Conservation (phyloP, 2,113 vertebrate genomes). For the Blennius ocellaris region DNA sequence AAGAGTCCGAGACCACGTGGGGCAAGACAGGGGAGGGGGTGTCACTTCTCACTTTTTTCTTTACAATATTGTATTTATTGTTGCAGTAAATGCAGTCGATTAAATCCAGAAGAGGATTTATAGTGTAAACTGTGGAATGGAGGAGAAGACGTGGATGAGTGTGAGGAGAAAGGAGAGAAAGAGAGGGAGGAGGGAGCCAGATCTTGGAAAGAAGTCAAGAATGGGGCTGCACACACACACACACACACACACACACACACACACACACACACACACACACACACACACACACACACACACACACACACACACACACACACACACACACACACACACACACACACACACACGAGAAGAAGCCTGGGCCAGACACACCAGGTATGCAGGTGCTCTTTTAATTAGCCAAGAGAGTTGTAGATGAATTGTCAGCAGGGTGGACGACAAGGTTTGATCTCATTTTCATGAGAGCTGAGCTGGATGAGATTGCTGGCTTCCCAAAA, state of each 20-base stretch:
- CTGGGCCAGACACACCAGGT: constrained; percentile 28
- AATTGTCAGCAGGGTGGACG: constrained; percentile 72
- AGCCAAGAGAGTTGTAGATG: constrained; percentile 65
- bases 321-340: constrained; percentile 3
- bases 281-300: constrained; percentile 44
- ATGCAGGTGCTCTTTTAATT: constrained; percentile 84
- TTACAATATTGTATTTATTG: constrained; percentile 6
- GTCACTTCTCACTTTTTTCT: background rate
- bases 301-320: constrained; percentile 2
- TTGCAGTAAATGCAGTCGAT: constrained; percentile 17
- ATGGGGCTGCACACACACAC: constrained; percentile 45
- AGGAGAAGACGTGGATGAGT: constrained; percentile 19
- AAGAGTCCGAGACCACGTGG: background rate
- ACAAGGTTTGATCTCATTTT: constrained; percentile 71
- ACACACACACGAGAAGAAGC: too few species aligned
- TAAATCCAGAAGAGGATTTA: background rate
- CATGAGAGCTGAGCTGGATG: constrained; percentile 39
- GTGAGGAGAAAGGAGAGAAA: constrained; percentile 9
- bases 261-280: constrained; percentile 33
- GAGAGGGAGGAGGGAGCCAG: constrained; percentile 5
- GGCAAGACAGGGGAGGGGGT: background rate
- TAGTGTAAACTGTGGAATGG: constrained; percentile 4
- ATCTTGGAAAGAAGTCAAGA: constrained; percentile 67
- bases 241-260: constrained; percentile 37
- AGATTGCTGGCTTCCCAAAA: constrained; percentile 36